Percentiles rank a stretch among this genome's conserved stretches.
Conservation (phyloP, 2,888 invertebrate species). For the Hydrotaea cyrtoneurina region DNA sequence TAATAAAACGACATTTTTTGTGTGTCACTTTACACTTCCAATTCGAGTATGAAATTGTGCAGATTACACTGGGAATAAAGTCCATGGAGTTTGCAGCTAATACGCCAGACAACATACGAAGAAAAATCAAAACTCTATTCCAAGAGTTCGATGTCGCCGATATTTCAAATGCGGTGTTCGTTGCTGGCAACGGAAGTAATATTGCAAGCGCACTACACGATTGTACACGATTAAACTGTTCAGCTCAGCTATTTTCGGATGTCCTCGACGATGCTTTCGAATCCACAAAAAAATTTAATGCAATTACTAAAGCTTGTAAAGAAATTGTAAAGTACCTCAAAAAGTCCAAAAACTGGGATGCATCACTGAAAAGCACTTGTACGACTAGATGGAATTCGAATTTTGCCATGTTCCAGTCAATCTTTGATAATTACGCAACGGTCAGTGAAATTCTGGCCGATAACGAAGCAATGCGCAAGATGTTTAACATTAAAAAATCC, state of each 20-base stretch:
- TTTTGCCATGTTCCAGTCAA: not conserved
- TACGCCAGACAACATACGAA: not conserved
- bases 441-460: not conserved
- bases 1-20: not conserved
- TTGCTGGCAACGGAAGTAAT: not conserved
- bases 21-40: not conserved
- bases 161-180: not conserved
- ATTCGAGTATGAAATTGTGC: not conserved
- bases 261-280: not conserved
- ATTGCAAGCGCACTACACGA: not conserved
- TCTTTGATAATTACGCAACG: not conserved
- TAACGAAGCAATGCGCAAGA: not conserved
- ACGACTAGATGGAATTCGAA: not conserved
- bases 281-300: not conserved
- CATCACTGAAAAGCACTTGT: not conserved
- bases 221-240: not conserved
- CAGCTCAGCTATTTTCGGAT: not conserved
- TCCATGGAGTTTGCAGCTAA: not conserved
- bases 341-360: not conserved
- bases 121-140: not conserved
- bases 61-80: not conserved
- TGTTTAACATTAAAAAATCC: not conserved
- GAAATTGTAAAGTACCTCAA: not conserved
- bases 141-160: not conserved
- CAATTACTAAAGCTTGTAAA: not conserved